A percentile compares a stretch with the other conserved stretches of the same genome.
Evolutionary conservation across 2,113 vertebrate species (phyloP).

Genomic region (Pimephales promelas): DNA sequence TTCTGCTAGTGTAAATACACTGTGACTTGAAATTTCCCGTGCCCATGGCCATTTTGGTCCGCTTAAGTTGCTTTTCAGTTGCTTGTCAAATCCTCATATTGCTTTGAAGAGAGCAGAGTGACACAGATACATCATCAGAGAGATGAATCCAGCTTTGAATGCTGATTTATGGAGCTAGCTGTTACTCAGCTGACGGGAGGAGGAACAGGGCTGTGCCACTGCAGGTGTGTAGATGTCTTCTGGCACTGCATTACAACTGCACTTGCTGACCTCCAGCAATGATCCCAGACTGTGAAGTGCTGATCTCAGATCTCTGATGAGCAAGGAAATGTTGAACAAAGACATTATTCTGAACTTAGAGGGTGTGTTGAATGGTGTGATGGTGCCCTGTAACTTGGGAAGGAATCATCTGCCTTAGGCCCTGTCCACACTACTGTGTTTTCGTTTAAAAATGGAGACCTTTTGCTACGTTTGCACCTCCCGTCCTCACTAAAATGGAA

Average conservation of each 20-base stretch:
- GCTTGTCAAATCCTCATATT: slow-evolving; percentile 5
- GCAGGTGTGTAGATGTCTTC: slow-evolving; percentile 44
- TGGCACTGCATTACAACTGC: slow-evolving; percentile 30
- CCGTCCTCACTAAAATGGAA: no score
- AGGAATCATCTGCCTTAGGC: no score
- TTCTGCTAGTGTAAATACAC: not conserved
- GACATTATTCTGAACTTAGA: not conserved
- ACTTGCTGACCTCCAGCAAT: not conserved
- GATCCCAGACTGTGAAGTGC: not conserved
- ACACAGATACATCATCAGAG: not conserved
- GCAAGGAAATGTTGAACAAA: not conserved
- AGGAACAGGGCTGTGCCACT: not conserved
- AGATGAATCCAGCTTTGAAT: slow-evolving; percentile 8
- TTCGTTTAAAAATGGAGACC: no score
- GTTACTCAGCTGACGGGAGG: slow-evolving; percentile 2
- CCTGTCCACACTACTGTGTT: no score
- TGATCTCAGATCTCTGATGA: not conserved
- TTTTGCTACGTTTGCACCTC: no score
- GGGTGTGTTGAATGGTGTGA: not conserved
- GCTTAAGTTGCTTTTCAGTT: not conserved
- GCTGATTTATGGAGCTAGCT: slow-evolving; percentile 32
- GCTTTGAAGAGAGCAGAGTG: not conserved
- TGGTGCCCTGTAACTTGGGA: no score
- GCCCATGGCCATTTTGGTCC: not conserved
- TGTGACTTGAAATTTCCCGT: not conserved